Base-by-base conservation (phyloP, 1,140 invertebrate genomes). In the Laodelphax striatellus region DNA sequence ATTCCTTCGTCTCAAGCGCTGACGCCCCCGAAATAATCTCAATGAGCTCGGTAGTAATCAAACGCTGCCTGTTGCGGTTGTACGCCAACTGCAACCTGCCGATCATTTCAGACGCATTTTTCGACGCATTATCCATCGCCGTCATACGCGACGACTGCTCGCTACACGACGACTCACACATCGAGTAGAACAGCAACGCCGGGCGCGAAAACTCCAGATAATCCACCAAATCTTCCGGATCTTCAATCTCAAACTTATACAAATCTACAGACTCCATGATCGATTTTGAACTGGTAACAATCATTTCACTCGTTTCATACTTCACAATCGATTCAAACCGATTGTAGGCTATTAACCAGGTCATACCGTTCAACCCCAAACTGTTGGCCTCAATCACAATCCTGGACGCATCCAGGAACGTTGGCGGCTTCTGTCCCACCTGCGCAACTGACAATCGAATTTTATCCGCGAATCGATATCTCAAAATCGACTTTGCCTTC, bases 21-120 rank as follows among this genome's bases (percentile, higher is more conserved):
- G 62, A 11, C 14, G 85, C 85, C 68, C 85, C 85, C 65, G 85
- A 87, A 69, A 87, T 86, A 70, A 87, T 88, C 76, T 87, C 85
- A 71, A 87, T 87, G 62, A 87, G 70, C 69, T 87, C 85, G 65
- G 76, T 78, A 22, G 85, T 87, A 70, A 87, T 88, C 57, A 86
- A 83, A 63, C 83, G 80, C 70, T 86, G 84, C 68, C 84, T 74
- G 56, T 82, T 86, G 63, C 84, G 74, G 74, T 86, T 86, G 75
- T 80, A 86, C 17, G 78, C 78, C 66, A 86, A 65, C 6, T 76
- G 82, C 65, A 86, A 70, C 66, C 83, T 84, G 65, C 78, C 77
- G 69, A 86, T 86, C 82, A 86, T 84, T 52, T 66, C 72, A 79
- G 82, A 82, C 44, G 85, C 85, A 70, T 87, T 87, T 72, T 87